phyloP scores from a whole-genome alignment of 2,113 vertebrate species.

The Lanius collurio region DNA sequence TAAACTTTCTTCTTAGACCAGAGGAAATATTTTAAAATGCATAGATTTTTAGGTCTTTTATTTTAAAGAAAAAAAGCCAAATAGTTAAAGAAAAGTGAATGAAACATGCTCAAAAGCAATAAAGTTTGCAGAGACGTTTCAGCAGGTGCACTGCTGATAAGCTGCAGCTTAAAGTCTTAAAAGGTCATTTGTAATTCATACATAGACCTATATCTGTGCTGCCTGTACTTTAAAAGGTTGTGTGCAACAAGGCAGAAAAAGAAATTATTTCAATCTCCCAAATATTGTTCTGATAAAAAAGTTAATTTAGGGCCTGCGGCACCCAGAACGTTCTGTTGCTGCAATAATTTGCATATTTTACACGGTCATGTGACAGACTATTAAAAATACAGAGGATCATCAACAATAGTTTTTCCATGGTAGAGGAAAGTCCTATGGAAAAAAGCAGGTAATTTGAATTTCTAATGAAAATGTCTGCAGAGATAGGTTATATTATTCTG shows the following conservation, averaged over 20 bases:
- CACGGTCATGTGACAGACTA: background rate
- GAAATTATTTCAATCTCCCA: slow-evolving; percentile 62
- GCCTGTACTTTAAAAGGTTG: slow-evolving; percentile 59
- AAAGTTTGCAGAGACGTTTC: slow-evolving; percentile 5
- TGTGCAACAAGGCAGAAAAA: slow-evolving; percentile 61
- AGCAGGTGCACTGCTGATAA: background rate
- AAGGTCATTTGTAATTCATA: slow-evolving; percentile 68
- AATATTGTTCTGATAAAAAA: slow-evolving; percentile 54
- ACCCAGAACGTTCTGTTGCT: background rate
- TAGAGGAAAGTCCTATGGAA: background rate
- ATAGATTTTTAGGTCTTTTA: background rate
- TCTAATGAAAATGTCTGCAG: slow-evolving; percentile 10
- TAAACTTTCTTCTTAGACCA: background rate
- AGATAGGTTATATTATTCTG: background rate
- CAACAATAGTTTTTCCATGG: background rate
- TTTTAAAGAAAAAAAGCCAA: background rate
- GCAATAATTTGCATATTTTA: slow-evolving; percentile 39
- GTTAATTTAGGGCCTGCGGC: background rate
- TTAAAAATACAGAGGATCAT: slow-evolving; percentile 21
- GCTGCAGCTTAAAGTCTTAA: slow-evolving; percentile 50
- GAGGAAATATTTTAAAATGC: background rate
- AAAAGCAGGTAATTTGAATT: background rate
- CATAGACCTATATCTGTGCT: slow-evolving; percentile 6
- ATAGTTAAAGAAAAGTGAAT: background rate
- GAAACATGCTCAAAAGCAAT: background rate